Percentiles rank a stretch among this genome's conserved stretches.
Conservation (phyloP, 1,140 invertebrate genomes). For the Xylocopa sonorina region DNA sequence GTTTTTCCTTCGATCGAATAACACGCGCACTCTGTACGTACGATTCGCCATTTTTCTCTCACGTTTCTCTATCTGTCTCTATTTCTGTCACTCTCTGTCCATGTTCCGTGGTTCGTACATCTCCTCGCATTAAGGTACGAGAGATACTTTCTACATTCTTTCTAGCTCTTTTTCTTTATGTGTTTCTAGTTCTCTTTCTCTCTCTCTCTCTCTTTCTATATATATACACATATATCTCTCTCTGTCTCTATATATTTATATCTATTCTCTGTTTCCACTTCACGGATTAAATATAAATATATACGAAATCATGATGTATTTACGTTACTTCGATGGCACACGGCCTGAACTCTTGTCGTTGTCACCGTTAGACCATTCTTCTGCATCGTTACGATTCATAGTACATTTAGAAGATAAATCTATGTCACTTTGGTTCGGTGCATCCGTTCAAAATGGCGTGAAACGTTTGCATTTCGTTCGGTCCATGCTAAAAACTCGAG, state of each 20-base stretch:
- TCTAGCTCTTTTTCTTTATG: slow-evolving; percentile 6
- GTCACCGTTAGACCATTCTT: slow-evolving; percentile 60
- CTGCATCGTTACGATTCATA: slow-evolving; percentile 65
- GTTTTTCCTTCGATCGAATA: slow-evolving; percentile 45
- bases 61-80: slow-evolving; percentile 49
- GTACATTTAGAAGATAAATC: slow-evolving; percentile 31
- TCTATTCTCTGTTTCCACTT: slow-evolving; percentile 47
- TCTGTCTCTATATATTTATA: slow-evolving; percentile 28
- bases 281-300: slow-evolving; percentile 26
- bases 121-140: slow-evolving; percentile 46
- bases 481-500: no score
- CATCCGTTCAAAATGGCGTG: slow-evolving; percentile 54
- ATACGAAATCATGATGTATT: slow-evolving; percentile 27
- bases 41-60: slow-evolving; percentile 17
- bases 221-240: slow-evolving; percentile 31
- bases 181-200: not conserved
- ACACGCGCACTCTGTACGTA: not conserved
- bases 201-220: slow-evolving; percentile 23
- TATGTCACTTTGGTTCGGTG: slow-evolving; percentile 33
- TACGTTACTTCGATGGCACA: slow-evolving; percentile 49
- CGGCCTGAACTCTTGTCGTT: slow-evolving; percentile 55
- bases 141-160: slow-evolving; percentile 33
- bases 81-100: slow-evolving; percentile 14
- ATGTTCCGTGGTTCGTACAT: slow-evolving; percentile 56
- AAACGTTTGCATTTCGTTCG: no score